phyloP scores from a whole-genome alignment of 2,113 vertebrate genomes.

The Sinosuthora webbiana region DNA sequence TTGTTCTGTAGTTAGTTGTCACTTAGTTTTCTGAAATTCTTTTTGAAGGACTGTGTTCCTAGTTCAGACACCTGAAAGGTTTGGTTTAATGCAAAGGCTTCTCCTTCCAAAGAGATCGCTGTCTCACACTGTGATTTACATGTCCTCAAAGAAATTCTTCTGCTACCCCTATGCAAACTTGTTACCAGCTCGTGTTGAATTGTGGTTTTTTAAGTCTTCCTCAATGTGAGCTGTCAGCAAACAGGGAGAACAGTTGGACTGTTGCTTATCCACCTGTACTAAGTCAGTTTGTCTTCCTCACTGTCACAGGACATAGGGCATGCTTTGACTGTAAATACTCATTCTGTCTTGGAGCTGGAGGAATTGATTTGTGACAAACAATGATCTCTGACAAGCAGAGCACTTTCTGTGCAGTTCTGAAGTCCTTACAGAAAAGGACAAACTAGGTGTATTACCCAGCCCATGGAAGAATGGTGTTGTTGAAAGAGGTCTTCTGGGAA shows the following conservation, averaged over 20 bases:
- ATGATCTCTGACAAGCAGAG: not conserved
- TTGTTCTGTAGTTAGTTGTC: not conserved
- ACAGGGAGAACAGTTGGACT: not conserved
- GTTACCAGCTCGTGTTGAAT: not conserved
- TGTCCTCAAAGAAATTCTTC: not conserved
- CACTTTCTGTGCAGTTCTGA: not conserved
- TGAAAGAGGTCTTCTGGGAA: not conserved
- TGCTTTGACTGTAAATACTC: not conserved
- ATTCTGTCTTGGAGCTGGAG: not conserved
- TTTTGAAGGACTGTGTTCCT: not conserved
- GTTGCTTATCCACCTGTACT: not conserved
- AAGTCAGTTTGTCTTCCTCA: not conserved
- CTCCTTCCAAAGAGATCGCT: not conserved
- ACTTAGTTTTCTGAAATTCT: not conserved
- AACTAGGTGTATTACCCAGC: not conserved
- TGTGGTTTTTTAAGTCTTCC: not conserved
- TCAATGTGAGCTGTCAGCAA: not conserved
- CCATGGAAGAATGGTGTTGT: not conserved
- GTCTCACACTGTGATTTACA: not conserved
- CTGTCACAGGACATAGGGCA: not conserved
- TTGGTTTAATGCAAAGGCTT: not conserved
- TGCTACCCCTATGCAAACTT: not conserved
- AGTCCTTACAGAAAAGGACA: not conserved
- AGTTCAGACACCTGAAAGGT: not conserved
- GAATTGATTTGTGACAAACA: not conserved